Evolutionary conservation across 2,113 vertebrate species (phyloP).

Genomic region (Alethe castanea): DNA sequence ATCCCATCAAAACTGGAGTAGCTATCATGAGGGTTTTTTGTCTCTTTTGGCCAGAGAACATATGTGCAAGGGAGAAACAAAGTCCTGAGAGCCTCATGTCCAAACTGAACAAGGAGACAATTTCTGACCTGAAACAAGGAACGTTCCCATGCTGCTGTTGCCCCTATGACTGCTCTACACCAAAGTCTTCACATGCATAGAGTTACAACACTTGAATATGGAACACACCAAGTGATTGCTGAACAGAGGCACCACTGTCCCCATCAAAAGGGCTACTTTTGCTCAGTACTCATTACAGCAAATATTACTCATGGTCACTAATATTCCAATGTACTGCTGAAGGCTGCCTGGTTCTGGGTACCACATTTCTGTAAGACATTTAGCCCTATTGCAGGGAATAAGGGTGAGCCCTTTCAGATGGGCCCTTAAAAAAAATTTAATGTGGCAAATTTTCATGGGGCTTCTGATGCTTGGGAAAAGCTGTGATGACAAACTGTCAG

Average conservation of each 20-base stretch:
- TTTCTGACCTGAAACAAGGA: not conserved
- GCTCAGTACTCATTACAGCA: not conserved
- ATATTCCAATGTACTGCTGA: not conserved
- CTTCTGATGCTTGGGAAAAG: not conserved
- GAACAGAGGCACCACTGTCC: not conserved
- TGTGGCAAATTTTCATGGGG: not conserved
- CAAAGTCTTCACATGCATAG: not conserved
- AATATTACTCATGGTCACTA: not conserved
- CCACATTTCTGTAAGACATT: not conserved
- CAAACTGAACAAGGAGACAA: not conserved
- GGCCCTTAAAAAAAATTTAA: not conserved
- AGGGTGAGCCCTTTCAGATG: not conserved
- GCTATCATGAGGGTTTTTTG: not conserved
- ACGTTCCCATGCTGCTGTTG: not conserved
- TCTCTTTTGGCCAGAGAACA: not conserved
- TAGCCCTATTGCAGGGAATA: not conserved
- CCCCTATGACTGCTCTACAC: not conserved
- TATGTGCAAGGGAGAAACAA: not conserved
- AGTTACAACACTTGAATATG: not conserved
- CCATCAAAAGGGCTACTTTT: not conserved
- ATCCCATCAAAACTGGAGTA: not conserved
- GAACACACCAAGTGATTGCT: not conserved
- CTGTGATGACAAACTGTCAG: not conserved
- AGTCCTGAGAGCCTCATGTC: not conserved
- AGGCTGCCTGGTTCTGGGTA: not conserved